These are phyloP conservation scores for Drosophila baimaii DNA, from an alignment of 1,140 invertebrate species.

Conservation along the genomic window DNA sequence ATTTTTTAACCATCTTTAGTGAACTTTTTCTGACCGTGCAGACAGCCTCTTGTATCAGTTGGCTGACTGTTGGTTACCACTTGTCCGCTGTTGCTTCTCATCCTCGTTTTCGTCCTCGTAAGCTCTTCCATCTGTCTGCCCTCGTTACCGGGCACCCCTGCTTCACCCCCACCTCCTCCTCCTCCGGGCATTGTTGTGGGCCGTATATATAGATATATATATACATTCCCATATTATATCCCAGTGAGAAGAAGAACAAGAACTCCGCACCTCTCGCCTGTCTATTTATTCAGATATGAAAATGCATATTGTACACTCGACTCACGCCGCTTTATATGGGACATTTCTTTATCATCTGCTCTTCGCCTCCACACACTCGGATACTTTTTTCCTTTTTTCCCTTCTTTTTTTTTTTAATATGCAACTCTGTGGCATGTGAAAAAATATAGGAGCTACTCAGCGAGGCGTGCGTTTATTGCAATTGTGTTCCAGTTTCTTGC, in stretches of 20 bases:
- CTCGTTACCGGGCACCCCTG: slow-evolving; percentile 12
- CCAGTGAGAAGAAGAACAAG: slow-evolving; percentile 14
- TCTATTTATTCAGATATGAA: slow-evolving; percentile 58
- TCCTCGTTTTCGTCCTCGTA: slow-evolving; percentile 25
- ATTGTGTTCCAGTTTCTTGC: slow-evolving; percentile 54
- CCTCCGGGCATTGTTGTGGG: slow-evolving; percentile 38
- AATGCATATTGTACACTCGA: slow-evolving; percentile 78
- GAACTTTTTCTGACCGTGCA: background rate
- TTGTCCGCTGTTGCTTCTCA: slow-evolving; percentile 49
- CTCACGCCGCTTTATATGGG: slow-evolving; percentile 61
- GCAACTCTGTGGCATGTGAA: slow-evolving; percentile 25
- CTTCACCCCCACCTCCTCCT: background rate
- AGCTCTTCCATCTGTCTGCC: slow-evolving; percentile 48
- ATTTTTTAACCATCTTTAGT: background rate
- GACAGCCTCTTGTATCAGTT: slow-evolving; percentile 52
- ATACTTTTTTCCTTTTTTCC: slow-evolving; percentile 12
- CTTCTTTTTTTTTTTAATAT: slow-evolving; percentile 48
- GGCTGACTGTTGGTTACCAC: slow-evolving; percentile 73
- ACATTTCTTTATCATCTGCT: slow-evolving; percentile 60
- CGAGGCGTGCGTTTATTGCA: slow-evolving; percentile 47
- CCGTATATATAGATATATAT: background rate
- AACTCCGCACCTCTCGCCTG: slow-evolving; percentile 42
- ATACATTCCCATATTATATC: slow-evolving; percentile 24
- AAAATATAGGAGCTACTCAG: slow-evolving; percentile 34
- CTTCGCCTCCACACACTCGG: slow-evolving; percentile 1